phyloP scores from a whole-genome alignment of 2,797 vertebrate species.

The Luscinia megarhynchos region DNA sequence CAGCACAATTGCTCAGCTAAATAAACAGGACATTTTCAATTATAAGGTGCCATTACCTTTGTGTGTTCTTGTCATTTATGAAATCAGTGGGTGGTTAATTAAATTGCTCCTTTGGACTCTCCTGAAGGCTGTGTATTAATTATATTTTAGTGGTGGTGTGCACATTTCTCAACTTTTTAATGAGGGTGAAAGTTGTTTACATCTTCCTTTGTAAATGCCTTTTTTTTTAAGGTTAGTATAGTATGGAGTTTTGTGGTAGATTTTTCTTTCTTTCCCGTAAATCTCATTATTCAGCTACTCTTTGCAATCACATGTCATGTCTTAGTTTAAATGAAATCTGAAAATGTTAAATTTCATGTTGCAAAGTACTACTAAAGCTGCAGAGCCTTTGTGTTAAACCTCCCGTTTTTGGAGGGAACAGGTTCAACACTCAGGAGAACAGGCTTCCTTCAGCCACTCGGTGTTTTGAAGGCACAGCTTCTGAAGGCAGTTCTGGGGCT shows the following conservation, averaged over 20 bases:
- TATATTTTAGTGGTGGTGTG: conserved; percentile 36
- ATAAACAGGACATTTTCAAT: conserved; percentile 62
- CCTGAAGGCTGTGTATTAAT: conserved; percentile 56
- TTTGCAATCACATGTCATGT: background rate
- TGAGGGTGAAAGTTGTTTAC: conserved; percentile 48
- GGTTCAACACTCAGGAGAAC: background rate
- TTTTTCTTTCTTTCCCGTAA: background rate
- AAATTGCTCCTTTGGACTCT: conserved; percentile 64
- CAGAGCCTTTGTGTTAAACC: rapidly evolving
- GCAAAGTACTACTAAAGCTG: background rate
- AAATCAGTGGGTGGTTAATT: conserved; percentile 65
- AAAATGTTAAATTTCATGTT: background rate
- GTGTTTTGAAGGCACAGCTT: background rate
- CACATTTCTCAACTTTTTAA: conserved; percentile 46
- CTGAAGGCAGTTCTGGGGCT: background rate
- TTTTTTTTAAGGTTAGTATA: background rate
- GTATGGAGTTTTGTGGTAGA: background rate
- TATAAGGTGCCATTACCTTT: conserved; percentile 64
- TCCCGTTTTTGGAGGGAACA: rapidly evolving
- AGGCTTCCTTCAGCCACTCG: background rate
- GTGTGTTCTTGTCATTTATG: conserved; percentile 61
- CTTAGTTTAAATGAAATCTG: background rate
- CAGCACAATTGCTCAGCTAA: conserved; percentile 38
- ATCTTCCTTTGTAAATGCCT: background rate
- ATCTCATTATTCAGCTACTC: background rate